Evolutionary conservation across 92 coral and sea anemone species (phyloP).

Genomic region (Porites divaricata): DNA sequence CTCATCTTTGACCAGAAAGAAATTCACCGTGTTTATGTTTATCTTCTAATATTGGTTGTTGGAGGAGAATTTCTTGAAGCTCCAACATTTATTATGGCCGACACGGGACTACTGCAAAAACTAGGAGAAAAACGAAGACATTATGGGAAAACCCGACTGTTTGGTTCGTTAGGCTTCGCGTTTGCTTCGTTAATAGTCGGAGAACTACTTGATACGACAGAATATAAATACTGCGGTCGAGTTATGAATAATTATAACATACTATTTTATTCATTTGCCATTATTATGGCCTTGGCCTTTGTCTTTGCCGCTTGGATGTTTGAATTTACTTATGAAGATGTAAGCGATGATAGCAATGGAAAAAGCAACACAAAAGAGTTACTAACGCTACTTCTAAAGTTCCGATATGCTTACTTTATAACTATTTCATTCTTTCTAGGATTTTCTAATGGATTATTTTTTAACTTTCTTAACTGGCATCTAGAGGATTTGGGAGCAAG

Average conservation of each 20-base stretch:
- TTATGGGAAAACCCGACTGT: slow-evolving; percentile 94
- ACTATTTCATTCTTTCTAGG: slow-evolving; percentile 89
- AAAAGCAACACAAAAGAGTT: slow-evolving; percentile 61
- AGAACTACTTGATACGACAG: slow-evolving; percentile 85
- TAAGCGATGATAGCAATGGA: slow-evolving; percentile 4
- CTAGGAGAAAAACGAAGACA: slow-evolving; percentile 85
- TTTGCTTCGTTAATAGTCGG: slow-evolving; percentile 94
- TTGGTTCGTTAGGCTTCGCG: slow-evolving; percentile 93
- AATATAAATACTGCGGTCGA: slow-evolving; percentile 83
- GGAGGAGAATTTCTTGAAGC: slow-evolving; percentile 95
- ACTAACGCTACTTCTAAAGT: slow-evolving; percentile 69
- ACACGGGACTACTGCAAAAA: slow-evolving; percentile 91
- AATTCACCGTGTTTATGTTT: slow-evolving; percentile 66
- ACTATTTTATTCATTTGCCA: slow-evolving; percentile 87
- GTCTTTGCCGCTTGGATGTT: slow-evolving; percentile 80
- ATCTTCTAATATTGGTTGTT: slow-evolving; percentile 79
- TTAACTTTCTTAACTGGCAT: slow-evolving; percentile 93
- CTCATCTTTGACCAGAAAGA: slow-evolving; percentile 78
- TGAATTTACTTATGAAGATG: slow-evolving; percentile 77
- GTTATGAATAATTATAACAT: slow-evolving; percentile 86
- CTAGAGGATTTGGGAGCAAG: slow-evolving; percentile 96
- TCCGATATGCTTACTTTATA: slow-evolving; percentile 81
- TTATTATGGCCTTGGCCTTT: slow-evolving; percentile 79
- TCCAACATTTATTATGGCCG: slow-evolving; percentile 92
- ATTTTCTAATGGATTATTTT: slow-evolving; percentile 84